A percentile compares a stretch with the other conserved stretches of the same genome.
Evolutionary conservation across 2,888 invertebrate genomes (phyloP).

Genomic region (Brachypterus glaber): DNA sequence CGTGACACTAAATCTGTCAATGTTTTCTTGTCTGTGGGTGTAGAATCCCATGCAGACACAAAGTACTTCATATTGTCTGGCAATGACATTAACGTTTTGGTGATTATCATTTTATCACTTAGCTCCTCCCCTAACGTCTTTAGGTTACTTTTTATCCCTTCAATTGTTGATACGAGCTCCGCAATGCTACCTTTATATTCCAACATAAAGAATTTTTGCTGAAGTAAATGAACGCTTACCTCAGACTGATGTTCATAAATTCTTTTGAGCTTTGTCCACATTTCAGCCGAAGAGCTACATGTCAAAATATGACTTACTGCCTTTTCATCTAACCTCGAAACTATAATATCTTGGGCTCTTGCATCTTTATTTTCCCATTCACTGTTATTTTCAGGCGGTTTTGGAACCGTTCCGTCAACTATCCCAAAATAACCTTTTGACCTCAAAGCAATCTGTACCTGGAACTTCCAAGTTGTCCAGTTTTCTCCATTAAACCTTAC

Average conservation of each 20-base stretch:
- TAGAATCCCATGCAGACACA: constrained; percentile 25
- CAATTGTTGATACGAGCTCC: constrained; percentile 17
- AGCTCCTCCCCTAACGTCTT: constrained; percentile 20
- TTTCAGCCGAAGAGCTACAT: constrained; percentile 19
- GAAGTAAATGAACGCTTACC: no score
- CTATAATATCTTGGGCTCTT: constrained; percentile 21
- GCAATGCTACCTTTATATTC: constrained; percentile 15
- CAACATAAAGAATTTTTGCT: constrained; percentile 19
- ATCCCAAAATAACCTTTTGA: constrained; percentile 15
- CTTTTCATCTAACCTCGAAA: constrained; percentile 20
- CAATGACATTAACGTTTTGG: constrained; percentile 20
- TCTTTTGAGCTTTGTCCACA: constrained; percentile 22
- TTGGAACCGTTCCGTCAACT: constrained; percentile 9
- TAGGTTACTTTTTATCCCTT: constrained; percentile 17
- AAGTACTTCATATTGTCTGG: no score
- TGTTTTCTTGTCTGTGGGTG: constrained; percentile 18
- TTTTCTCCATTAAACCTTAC: constrained; percentile 8
- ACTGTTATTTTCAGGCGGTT: constrained; percentile 1
- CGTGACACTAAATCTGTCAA: constrained; percentile 22
- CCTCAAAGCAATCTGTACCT: constrained; percentile 16
- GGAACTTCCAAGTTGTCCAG: constrained; percentile 18
- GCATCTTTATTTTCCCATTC: constrained; percentile 21
- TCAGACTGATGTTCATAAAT: constrained; percentile 24
- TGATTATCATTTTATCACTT: constrained; percentile 19
- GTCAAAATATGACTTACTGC: constrained; percentile 20